A percentile compares a stretch with the other conserved stretches of the same genome.
Conservation (phyloP, 1,140 invertebrate genomes). For the Drosophila navojoa region DNA sequence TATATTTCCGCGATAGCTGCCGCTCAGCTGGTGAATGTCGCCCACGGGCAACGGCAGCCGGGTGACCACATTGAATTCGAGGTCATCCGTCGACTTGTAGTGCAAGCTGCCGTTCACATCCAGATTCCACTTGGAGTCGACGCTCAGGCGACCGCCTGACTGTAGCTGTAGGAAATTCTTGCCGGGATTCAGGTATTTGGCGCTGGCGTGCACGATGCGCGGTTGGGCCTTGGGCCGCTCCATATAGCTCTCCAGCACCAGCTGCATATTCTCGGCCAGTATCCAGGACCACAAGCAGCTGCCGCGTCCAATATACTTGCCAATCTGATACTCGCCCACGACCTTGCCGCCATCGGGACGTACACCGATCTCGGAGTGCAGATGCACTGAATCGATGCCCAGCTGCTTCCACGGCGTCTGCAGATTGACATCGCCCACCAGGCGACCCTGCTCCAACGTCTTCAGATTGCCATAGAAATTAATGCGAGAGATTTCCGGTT, state of each 20-base stretch:
- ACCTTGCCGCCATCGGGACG: constrained; percentile 48
- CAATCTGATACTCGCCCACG: constrained; percentile 64
- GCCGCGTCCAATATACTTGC: constrained; percentile 60
- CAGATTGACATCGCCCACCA: constrained; percentile 61
- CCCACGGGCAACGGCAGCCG: constrained; percentile 65
- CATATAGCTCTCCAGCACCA: constrained; percentile 79
- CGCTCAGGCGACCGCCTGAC: constrained; percentile 85
- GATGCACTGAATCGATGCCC: constrained; percentile 68
- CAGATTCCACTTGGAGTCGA: constrained; percentile 85
- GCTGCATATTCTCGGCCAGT: constrained; percentile 84
- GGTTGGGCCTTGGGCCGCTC: constrained; percentile 67
- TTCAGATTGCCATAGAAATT: constrained; percentile 66
- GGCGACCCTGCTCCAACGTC: constrained; percentile 23
- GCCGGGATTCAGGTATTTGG: constrained; percentile 85
- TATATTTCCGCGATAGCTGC: constrained; percentile 68
- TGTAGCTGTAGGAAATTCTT: constrained; percentile 84
- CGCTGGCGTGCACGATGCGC: constrained; percentile 64
- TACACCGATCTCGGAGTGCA: constrained; percentile 59
- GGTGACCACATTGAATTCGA: constrained; percentile 50
- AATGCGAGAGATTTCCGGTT: constrained; percentile 70
- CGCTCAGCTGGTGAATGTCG: constrained; percentile 61
- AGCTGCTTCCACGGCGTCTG: constrained; percentile 76
- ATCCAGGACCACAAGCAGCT: constrained; percentile 75
- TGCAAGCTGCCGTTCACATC: constrained; percentile 82
- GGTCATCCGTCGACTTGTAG: constrained; percentile 59